Base-by-base conservation (phyloP, 2,888 invertebrate genomes). In the Ypsolopha scabrella region DNA sequence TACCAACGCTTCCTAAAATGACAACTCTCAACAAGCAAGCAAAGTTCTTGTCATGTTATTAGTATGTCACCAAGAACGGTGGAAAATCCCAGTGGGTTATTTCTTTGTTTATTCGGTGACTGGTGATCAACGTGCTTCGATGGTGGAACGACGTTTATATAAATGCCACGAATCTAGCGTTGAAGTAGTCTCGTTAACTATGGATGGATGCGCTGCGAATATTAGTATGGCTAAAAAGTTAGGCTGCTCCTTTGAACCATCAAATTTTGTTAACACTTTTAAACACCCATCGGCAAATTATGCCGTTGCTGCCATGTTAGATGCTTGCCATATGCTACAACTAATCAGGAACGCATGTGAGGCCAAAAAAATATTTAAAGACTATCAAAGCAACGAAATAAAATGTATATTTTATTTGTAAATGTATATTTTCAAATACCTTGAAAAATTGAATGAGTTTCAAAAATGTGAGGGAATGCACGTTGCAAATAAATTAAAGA, bases 171-270 rank as follows among this genome's bases (percentile, higher is more conserved):
- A 53, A 41, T 33, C 13, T 24, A 45, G 51, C 37, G 51, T 54
- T n/a, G 52, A 54, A 14, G 51, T 54, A 43, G 50, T 55, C 14
- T 51, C 52, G 8, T 38, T 54, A 8, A 54, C 54, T 6, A 35
- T 52, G 46, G 52, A 55, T 50, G 54, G 54, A 11, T 51, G 52
- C 41, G 43, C 55, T 24, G 51, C 55, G 43, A 55, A 55, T 36
- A 49, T 55, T 24, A 36, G 37, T n/a, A 54, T 54, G 52, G 7
- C 43, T 34, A 54, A 51, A 50, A 50, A 49, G 10, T 51, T 54
- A 47, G 55, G 54, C 51, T 55, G 54, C 46, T 47, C 11, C 7
- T 54, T 54, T 33, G 49, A 51, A 50, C n/a, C 51, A 34, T 13
- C 44, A 10, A 46, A 48, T 13, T 8, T 43, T 11, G 11, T n/a